Conservation (phyloP, 2,797 vertebrate genomes). For the Enteromius thamalakanensis region DNA sequence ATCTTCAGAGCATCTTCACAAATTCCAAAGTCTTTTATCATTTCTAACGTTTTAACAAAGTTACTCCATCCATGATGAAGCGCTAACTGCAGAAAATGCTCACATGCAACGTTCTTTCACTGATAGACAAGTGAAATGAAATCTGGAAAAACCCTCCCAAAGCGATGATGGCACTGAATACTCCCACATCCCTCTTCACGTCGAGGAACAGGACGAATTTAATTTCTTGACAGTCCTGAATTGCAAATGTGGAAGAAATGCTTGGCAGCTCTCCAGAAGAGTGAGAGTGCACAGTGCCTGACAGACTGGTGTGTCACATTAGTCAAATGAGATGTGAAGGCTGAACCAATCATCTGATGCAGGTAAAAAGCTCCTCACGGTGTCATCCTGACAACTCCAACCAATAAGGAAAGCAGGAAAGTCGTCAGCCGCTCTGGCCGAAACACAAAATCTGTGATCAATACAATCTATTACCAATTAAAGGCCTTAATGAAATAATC, state of each 20-base stretch:
- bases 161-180: constrained; percentile 60
- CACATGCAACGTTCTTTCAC: constrained; percentile 45
- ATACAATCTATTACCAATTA: constrained; percentile 53
- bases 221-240: constrained; percentile 65
- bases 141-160: constrained; percentile 56
- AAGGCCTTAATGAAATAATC: constrained; percentile 56
- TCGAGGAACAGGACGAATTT: constrained; percentile 56
- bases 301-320: constrained; percentile 61
- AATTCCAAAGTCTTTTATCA: not conserved
- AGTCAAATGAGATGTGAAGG: constrained; percentile 64
- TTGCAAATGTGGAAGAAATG: constrained; percentile 63
- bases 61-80: constrained; percentile 10
- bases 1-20: constrained; percentile 21
- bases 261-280: constrained; percentile 61
- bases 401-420: constrained; percentile 45
- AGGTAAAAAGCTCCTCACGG: constrained; percentile 52
- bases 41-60: not conserved
- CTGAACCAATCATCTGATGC: constrained; percentile 58
- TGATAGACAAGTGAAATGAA: constrained; percentile 56
- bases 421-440: constrained; percentile 12
- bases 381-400: constrained; percentile 48
- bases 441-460: constrained; percentile 42
- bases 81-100: constrained; percentile 17
- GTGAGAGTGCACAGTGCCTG: constrained; percentile 49
- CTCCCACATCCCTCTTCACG: constrained; percentile 55